A percentile compares a stretch with the other conserved stretches of the same genome.
These are phyloP conservation scores for Proteles cristata DNA, from an alignment of 2,113 vertebrate species.

Conservation along the genomic window DNA sequence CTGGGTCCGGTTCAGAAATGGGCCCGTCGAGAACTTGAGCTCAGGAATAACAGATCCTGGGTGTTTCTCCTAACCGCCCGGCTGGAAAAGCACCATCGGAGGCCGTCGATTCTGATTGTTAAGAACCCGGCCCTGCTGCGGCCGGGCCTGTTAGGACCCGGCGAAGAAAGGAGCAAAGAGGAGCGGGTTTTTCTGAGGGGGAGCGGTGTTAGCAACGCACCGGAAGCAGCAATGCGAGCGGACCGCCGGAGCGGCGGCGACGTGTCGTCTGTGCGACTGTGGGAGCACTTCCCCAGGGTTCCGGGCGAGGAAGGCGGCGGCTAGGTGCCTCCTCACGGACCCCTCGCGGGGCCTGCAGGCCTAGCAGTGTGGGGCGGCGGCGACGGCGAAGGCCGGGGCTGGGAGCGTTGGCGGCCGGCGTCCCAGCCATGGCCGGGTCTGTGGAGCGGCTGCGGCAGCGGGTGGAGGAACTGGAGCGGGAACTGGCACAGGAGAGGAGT, in stretches of 20 bases:
- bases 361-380: slow-evolving; percentile 69
- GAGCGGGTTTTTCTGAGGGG: background rate
- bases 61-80: background rate
- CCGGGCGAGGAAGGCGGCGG: background rate
- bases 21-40: background rate
- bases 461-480: slow-evolving; percentile 91
- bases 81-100: background rate
- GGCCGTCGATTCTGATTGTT: background rate
- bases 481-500: slow-evolving; percentile 86
- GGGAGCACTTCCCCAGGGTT: accelerated
- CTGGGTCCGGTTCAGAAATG: slow-evolving; percentile 38
- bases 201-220: background rate
- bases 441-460: slow-evolving; percentile 89
- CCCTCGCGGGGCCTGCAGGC: background rate
- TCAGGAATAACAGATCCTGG: background rate
- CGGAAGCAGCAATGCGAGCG: slow-evolving; percentile 20
- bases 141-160: background rate
- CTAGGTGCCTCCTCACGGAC: accelerated
- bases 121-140: accelerated
- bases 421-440: slow-evolving; percentile 74
- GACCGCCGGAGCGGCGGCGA: background rate
- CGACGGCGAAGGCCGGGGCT: slow-evolving; percentile 47
- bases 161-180: background rate
- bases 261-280: background rate
- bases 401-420: slow-evolving; percentile 35